Base-by-base conservation (phyloP, 2,888 invertebrate species). In the Eulithis prunata region DNA sequence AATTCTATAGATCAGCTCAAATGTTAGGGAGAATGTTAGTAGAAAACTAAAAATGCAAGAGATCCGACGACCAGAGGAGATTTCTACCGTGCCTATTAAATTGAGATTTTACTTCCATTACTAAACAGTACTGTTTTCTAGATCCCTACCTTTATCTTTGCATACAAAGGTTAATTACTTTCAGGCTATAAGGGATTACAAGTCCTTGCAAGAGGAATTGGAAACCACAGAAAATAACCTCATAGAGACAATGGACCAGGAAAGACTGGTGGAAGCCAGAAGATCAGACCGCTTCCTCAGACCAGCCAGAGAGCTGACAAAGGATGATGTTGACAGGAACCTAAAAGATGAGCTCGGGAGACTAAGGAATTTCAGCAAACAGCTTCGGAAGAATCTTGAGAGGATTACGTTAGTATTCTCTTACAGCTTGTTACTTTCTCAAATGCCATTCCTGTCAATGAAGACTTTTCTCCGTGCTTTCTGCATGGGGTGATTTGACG, bases 201-300 rank as follows among this genome's bases (percentile, higher is more conserved):
- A 95, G 65, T 94, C 94, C 66, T 85, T 97, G 62, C 90, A 94
- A 66, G 95, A 94, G 78, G 97, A 97, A 86, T 94, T 97, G 66
- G 82, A 88, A 41, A 91, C 94, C 13, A 86, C 97, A 46, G 96
- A 96, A 80, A 94, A 94, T 69, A 95, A 95, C 28, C 84, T 96
- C n/a, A 75, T 94, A 56, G 94, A 94, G 49, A 96, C 96, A 76
- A 94, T 94, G 74, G 95, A 96, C 71, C 95, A 95, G 49, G 92
- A 95, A 71, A 95, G 96, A 76, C 86, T 97, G 62, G 95, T 95
- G 4, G 95, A 96, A 83, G 96, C 96, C 0, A 94, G 97, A 71
- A 86, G 97, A 57, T 95, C 96, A 75, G 96, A 96, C 81, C 93
- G 96, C 43, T 92, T 93, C 3, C 94, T 94, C 75, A 93, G 96